A percentile compares a stretch with the other conserved stretches of the same genome.
Evolutionary conservation across 2,113 vertebrate species (phyloP).

Genomic region (Dipodomys stephensi): DNA sequence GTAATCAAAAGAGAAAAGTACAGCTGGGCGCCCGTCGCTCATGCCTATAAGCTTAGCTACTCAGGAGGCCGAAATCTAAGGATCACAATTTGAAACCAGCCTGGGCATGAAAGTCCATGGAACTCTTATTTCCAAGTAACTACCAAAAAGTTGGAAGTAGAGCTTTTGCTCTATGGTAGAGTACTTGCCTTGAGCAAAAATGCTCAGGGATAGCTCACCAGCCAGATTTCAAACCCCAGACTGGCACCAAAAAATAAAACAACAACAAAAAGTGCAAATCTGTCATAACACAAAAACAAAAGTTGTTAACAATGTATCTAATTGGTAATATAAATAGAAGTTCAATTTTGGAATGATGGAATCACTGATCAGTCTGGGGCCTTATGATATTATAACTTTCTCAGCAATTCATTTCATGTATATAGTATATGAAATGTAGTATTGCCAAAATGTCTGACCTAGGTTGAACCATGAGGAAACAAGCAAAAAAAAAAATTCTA

Average conservation of each 20-base stretch:
- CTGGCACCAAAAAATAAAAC: too few relatives aligned
- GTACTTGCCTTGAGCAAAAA: too few relatives aligned
- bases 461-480: neutral
- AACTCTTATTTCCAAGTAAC: too few relatives aligned
- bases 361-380: neutral
- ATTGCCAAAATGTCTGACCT: constrained; percentile 13
- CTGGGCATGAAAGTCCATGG: too few relatives aligned
- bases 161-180: too few relatives aligned
- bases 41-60: too few relatives aligned
- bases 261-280: neutral
- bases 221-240: too few relatives aligned
- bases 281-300: neutral
- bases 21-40: neutral
- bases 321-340: neutral
- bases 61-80: too few relatives aligned
- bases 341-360: neutral
- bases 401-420: neutral
- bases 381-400: neutral
- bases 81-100: too few relatives aligned
- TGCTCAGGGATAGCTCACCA: too few relatives aligned
- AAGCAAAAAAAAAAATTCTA: constrained; percentile 28
- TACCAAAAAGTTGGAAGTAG: too few relatives aligned
- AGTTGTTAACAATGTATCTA: neutral
- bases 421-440: neutral
- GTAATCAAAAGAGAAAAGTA: neutral